Evolutionary conservation across 2,888 invertebrate species (phyloP), one percentile per base, ranked within the genome.

Genomic region (Callinectes sapidus): DNA sequence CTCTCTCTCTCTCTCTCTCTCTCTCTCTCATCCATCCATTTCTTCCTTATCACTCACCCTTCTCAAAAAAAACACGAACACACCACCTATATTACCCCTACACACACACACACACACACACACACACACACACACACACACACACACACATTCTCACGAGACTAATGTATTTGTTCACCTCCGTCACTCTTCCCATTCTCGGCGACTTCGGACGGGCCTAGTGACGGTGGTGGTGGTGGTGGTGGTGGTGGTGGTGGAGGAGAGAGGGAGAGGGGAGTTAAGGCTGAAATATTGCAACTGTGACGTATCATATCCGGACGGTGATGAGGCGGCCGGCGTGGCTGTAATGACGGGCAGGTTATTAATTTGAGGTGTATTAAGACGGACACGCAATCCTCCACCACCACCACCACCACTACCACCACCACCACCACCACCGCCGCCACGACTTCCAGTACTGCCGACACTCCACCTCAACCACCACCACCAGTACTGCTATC

Each of bases 321-420:
- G 55, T 54, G 88, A 91, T 91, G 71, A 89, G 88, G 91, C 71
- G 54, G 32, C 77, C 32, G 91, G 87, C 77, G 77, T 54, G 48
- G 88, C 88, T 48, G 39, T 91, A 88, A 91, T 91, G 88, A 55
- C 81, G 77, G 91, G 81, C 91, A 71, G 71, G 90, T 71, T 91
- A 91, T 91, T 88, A 91, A 91, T 91, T 91, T 88, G 91, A 88
- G 77, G 87, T 48, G 91, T 77, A 91, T 91, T 91, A 91, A 32
- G 87, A 88, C 81, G 77, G 35, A 48, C 91, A 91, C 88, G 91
- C 88, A 48, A 35, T 6, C 88, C 42, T 32, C 61, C 61, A 88
- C 35, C 61, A 55, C 32, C 54, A 55, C 32, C 32, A 88, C 54
- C 28, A 48, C 16, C 61, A 88, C 54, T 35, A 18, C 18, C 16